phyloP scores from a whole-genome alignment of 2,113 vertebrate species.

The Physeter macrocephalus region DNA sequence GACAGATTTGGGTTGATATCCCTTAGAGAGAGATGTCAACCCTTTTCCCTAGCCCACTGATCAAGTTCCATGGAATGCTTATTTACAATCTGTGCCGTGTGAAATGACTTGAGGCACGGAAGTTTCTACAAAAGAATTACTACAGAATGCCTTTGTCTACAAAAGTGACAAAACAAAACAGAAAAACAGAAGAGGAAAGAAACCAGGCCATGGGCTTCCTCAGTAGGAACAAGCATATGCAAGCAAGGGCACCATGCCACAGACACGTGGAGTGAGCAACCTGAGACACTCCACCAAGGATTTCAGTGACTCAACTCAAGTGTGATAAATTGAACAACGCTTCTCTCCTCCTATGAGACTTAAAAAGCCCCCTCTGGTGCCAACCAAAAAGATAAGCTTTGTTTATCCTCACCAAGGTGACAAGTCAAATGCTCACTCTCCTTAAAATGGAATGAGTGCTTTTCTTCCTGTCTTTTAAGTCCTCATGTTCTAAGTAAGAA shows the following conservation, averaged over 20 bases:
- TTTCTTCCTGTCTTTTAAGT: neutral
- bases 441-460: neutral
- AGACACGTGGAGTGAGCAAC: neutral
- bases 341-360: neutral
- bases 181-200: neutral
- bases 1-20: neutral
- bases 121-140: neutral
- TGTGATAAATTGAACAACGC: neutral
- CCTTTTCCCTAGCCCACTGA: neutral
- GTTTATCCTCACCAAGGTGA: neutral
- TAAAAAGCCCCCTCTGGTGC: neutral
- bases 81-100: neutral
- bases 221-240: neutral
- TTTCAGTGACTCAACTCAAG: neutral
- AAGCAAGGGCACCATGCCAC: neutral
- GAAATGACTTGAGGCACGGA: neutral
- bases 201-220: neutral
- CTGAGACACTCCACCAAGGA: neutral
- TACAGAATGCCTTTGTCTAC: neutral
- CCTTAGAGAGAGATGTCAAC: neutral
- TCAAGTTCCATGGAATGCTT: neutral
- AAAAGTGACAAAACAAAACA: neutral
- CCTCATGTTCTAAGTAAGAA: neutral
- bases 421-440: neutral
- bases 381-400: neutral